These are phyloP conservation scores for Branchellion lobata DNA, from an alignment of 2,888 invertebrate genomes.

Conservation along the genomic window DNA sequence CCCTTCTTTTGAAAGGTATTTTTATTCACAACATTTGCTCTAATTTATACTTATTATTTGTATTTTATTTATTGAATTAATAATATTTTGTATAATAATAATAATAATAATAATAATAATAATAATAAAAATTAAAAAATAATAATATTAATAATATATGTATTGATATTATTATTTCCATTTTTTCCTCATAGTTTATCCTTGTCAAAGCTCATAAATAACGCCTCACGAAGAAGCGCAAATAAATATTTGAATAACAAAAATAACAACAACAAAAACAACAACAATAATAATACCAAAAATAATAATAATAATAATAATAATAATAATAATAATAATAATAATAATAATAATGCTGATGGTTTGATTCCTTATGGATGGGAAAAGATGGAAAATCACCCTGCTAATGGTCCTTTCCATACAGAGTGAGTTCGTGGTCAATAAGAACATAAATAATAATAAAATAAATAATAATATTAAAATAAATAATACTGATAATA, in stretches of 20 bases:
- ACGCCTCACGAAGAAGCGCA: neutral
- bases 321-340: neutral
- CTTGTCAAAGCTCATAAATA: neutral
- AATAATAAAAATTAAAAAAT: neutral
- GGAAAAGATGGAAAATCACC: conserved; percentile 91
- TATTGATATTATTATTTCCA: neutral
- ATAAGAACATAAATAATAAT: too few species aligned
- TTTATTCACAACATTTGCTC: too few species aligned
- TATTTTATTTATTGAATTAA: neutral
- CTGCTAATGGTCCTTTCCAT: conserved; percentile 94
- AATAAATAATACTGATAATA: too few species aligned
- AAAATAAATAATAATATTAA: neutral
- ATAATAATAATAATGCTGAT: neutral
- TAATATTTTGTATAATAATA: neutral
- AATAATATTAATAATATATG: too few species aligned
- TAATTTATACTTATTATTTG: too few species aligned
- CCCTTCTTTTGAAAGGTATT: neutral
- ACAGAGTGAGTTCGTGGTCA: conserved; percentile 76
- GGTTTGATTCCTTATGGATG: conserved; percentile 83
- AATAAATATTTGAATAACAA: too few species aligned
- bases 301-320: conserved; percentile 3
- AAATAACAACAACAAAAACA: neutral
- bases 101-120: neutral
- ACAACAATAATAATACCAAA: neutral
- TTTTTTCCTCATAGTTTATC: neutral